These are phyloP conservation scores for Cynaeus angustus DNA, from an alignment of 2,888 invertebrate genomes.

Conservation along the genomic window DNA sequence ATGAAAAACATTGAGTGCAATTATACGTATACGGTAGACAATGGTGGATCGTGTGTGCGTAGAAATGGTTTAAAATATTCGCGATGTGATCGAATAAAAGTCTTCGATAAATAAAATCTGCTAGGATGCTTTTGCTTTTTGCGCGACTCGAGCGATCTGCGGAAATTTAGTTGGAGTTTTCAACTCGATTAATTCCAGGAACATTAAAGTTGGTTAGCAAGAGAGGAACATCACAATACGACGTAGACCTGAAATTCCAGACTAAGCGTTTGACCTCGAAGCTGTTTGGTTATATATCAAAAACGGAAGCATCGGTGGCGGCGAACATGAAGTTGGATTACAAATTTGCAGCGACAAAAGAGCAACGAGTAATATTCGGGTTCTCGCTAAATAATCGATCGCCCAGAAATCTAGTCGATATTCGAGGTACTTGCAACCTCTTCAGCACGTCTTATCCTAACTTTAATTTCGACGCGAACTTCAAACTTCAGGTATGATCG, in stretches of 20 bases:
- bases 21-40: too few relatives aligned
- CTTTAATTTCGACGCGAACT: constrained; percentile 79
- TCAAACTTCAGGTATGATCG: constrained; percentile 76
- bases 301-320: constrained; percentile 69
- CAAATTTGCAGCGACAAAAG: constrained; percentile 76
- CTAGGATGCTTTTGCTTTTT: constrained; percentile 9
- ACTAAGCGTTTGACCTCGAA: constrained; percentile 84
- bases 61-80: not conserved
- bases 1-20: too few relatives aligned
- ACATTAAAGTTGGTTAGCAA: constrained; percentile 77
- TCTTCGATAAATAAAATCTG: not conserved
- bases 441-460: constrained; percentile 85
- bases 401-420: constrained; percentile 75
- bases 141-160: constrained; percentile 14
- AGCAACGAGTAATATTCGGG: constrained; percentile 75
- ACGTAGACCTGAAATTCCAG: constrained; percentile 84
- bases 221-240: constrained; percentile 84
- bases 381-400: constrained; percentile 74
- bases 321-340: constrained; percentile 80
- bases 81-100: not conserved
- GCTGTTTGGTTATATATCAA: constrained; percentile 81
- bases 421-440: constrained; percentile 80
- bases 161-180: constrained; percentile 31
- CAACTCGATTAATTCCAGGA: constrained; percentile 68
- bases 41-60: not conserved